Percentiles rank a stretch among this genome's conserved stretches.
Evolutionary conservation across 2,797 vertebrate genomes (phyloP).

Genomic region (Tragopan temminckii): DNA sequence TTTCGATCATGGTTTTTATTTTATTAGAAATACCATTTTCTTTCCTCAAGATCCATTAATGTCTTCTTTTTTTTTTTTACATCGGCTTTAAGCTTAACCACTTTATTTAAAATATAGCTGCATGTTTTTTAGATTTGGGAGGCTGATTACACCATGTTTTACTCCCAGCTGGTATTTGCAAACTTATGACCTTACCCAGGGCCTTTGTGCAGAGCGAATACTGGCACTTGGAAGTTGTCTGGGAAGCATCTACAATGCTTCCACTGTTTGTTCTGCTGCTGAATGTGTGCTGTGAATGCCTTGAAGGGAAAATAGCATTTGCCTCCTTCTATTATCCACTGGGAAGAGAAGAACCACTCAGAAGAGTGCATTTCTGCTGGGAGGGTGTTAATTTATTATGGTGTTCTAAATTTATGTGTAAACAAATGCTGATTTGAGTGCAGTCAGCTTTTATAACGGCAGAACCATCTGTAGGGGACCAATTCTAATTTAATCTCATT

Average conservation of each 20-base stretch:
- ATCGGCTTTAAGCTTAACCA: not conserved
- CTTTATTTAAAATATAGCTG: not conserved
- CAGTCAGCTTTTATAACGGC: conserved; percentile 38
- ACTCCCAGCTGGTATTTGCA: not conserved
- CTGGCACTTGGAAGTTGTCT: not conserved
- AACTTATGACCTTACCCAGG: not conserved
- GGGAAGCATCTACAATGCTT: not conserved
- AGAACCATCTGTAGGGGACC: conserved; percentile 36
- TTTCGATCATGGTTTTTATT: not conserved
- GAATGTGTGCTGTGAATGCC: conserved; percentile 25
- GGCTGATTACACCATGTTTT: not conserved
- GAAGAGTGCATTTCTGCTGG: not conserved
- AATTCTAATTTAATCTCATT: conserved; percentile 30
- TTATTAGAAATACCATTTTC: not conserved
- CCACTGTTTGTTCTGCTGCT: not conserved
- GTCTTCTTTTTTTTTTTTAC: conserved; percentile 17
- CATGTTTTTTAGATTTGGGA: not conserved
- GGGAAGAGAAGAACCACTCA: not conserved
- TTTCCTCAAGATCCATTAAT: not conserved
- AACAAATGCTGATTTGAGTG: conserved; percentile 33
- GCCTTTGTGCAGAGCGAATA: not conserved
- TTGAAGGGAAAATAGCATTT: not conserved
- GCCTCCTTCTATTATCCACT: not conserved
- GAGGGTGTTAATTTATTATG: conserved; percentile 38
- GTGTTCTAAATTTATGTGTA: conserved; percentile 41